Evolutionary conservation across 2,113 vertebrate species (phyloP).

Genomic region (Promerops cafer): DNA sequence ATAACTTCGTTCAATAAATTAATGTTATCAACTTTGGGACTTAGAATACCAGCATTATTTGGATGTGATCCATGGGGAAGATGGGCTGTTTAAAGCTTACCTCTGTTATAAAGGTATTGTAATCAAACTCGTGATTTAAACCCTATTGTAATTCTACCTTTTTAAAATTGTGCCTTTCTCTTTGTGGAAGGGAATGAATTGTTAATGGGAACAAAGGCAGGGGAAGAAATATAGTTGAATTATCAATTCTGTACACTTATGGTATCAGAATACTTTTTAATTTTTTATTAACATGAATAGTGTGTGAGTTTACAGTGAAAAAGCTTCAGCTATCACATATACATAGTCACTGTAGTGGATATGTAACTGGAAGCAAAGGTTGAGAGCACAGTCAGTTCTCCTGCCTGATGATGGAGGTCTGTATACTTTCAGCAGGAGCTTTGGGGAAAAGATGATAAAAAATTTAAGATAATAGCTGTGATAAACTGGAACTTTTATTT

Average conservation of each 20-base stretch:
- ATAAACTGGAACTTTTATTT: neutral
- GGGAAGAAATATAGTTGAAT: neutral
- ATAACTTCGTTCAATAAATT: neutral
- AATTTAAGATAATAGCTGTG: neutral
- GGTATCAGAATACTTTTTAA: neutral
- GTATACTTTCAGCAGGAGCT: neutral
- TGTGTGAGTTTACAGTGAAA: neutral
- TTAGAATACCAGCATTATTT: neutral
- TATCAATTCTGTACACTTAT: neutral
- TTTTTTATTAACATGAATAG: neutral
- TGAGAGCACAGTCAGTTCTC: neutral
- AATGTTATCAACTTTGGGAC: neutral
- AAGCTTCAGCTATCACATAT: neutral
- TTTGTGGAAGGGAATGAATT: neutral
- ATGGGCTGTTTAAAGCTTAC: neutral
- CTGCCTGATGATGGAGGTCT: neutral
- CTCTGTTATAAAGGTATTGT: neutral
- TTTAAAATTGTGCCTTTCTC: neutral
- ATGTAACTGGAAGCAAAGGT: neutral
- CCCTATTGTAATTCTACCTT: neutral
- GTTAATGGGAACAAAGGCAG: neutral
- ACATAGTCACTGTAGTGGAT: neutral
- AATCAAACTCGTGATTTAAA: neutral
- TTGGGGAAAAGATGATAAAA: neutral
- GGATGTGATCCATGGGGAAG: neutral